Conservation (phyloP, 2,797 vertebrate species). For the Erethizon dorsatum region DNA sequence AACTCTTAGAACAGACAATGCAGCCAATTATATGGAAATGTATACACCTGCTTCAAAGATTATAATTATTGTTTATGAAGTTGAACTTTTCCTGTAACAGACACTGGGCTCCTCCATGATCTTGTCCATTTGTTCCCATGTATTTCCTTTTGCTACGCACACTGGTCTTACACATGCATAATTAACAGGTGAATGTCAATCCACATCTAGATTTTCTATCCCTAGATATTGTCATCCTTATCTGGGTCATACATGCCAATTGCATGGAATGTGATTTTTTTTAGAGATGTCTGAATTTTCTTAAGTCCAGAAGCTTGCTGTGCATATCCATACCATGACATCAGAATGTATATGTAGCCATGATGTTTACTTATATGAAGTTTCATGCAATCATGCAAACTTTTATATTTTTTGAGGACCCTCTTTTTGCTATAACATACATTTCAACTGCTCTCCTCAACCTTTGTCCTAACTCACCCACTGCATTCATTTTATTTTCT, state of each 20-base stretch:
- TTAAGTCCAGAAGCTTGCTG: background rate
- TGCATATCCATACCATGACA: no score
- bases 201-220: background rate
- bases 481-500: background rate
- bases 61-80: background rate
- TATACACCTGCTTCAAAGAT: background rate
- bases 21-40: background rate
- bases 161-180: background rate
- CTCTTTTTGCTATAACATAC: background rate
- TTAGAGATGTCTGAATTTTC: background rate
- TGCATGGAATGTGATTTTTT: background rate
- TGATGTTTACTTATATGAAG: background rate
- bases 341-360: background rate
- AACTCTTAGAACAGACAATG: background rate
- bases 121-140: background rate
- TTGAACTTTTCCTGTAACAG: background rate
- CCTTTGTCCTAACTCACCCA: no score
- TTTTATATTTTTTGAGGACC: background rate
- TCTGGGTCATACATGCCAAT: background rate
- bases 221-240: background rate
- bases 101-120: fast-evolving
- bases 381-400: background rate
- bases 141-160: background rate
- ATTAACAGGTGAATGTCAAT: background rate
- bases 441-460: background rate